phyloP scores from a whole-genome alignment of 2,888 invertebrate species.

The Pogonocherus hispidulus region DNA sequence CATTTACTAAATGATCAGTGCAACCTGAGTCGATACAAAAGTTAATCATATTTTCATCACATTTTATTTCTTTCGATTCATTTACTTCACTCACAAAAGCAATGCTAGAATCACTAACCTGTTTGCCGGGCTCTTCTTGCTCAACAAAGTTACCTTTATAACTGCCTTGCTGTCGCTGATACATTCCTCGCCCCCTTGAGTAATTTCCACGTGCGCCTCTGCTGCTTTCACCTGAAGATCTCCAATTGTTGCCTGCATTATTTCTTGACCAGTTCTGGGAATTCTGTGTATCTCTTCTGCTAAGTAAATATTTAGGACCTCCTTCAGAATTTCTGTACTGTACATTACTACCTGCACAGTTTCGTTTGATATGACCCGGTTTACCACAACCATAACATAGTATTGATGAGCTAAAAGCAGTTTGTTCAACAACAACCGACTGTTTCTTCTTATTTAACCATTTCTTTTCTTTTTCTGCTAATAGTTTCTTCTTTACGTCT shows the following conservation, averaged over 20 bases:
- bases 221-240: neutral
- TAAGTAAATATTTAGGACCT: neutral
- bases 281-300: neutral
- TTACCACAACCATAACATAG: constrained; percentile 32
- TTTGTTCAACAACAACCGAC: neutral
- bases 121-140: neutral
- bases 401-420: constrained; percentile 5
- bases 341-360: constrained; percentile 11
- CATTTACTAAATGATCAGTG: constrained; percentile 31
- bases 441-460: constrained; percentile 13
- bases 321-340: neutral
- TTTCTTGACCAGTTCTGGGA: neutral
- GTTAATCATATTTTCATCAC: constrained; percentile 5
- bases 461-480: constrained; percentile 27
- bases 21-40: constrained; percentile 38
- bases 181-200: neutral
- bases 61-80: neutral
- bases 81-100: constrained; percentile 22
- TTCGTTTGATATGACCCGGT: constrained; percentile 26
- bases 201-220: neutral
- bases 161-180: neutral
- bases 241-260: neutral
- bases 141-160: neutral
- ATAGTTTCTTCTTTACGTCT: constrained; percentile 23
- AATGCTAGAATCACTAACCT: constrained; percentile 19